These are phyloP conservation scores for Conus ventricosus DNA, from an alignment of 1,140 invertebrate genomes.

Conservation along the genomic window DNA sequence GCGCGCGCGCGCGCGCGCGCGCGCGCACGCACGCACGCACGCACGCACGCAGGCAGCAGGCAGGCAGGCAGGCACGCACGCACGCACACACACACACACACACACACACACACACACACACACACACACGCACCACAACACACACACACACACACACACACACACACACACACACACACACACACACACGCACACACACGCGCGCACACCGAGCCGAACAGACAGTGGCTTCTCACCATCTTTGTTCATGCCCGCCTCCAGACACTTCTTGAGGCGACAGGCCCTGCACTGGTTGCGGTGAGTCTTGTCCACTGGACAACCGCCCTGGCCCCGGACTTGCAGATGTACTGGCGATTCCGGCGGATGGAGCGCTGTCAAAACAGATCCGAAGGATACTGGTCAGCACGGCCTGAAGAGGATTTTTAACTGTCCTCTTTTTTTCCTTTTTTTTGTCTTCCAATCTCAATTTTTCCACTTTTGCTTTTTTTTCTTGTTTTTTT, in stretches of 20 bases:
- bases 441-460: background rate
- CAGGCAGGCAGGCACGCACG: no score
- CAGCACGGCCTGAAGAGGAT: background rate
- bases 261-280: constrained; percentile 96
- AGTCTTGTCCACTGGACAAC: constrained; percentile 96
- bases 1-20: no score
- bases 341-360: constrained; percentile 94
- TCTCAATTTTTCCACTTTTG: background rate
- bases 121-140: no score
- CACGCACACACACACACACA: no score
- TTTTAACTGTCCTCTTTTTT: background rate
- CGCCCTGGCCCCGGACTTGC: constrained; percentile 92
- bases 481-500: background rate
- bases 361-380: constrained; percentile 89
- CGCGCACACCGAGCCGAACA: no score
- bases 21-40: no score
- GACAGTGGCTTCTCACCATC: constrained; percentile 87
- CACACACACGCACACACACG: no score
- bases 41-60: no score
- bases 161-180: no score
- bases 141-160: no score
- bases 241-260: constrained; percentile 98
- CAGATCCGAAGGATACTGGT: background rate
- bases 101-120: no score
- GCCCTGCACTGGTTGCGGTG: constrained; percentile 95